phyloP scores from a whole-genome alignment of 2,113 vertebrate species.

The Gorsachius goisagi region DNA sequence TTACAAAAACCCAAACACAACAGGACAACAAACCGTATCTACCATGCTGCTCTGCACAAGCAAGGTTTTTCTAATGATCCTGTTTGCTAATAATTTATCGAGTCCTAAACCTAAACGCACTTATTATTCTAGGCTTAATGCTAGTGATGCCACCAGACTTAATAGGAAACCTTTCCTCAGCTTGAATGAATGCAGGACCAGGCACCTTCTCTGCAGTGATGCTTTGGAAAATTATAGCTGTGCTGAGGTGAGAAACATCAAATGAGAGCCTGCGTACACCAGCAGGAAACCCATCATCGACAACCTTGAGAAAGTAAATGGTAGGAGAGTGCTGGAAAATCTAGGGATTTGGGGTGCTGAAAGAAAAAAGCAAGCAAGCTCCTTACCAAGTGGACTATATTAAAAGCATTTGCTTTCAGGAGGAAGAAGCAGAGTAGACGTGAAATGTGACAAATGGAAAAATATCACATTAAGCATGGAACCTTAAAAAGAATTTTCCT shows the following conservation, averaged over 20 bases:
- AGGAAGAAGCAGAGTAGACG: background rate
- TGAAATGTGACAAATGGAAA: conserved; percentile 62
- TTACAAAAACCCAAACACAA: background rate
- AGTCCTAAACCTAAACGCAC: background rate
- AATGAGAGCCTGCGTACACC: conserved; percentile 1
- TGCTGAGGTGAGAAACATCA: conserved; percentile 43
- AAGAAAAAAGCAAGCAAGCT: conserved; percentile 4
- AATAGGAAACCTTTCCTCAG: background rate
- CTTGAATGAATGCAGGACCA: conserved; percentile 47
- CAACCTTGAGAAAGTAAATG: conserved; percentile 42
- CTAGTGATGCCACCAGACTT: background rate
- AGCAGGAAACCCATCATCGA: conserved; percentile 24
- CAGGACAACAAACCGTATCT: background rate
- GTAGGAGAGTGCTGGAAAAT: conserved; percentile 9
- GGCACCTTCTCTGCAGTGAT: background rate
- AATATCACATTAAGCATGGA: conserved; percentile 37
- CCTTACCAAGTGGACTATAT: conserved; percentile 1
- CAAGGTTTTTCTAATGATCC: background rate
- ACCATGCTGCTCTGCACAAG: background rate
- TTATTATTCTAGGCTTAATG: conserved; percentile 28
- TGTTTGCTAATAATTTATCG: conserved; percentile 6
- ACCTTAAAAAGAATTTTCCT: conserved; percentile 48
- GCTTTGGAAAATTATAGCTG: conserved; percentile 40
- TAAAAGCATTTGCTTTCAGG: conserved; percentile 49
- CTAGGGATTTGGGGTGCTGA: background rate